Percentiles rank a stretch among this genome's conserved stretches.
phyloP scores from a whole-genome alignment of 2,113 vertebrate species.

The Lepidothrix coronata region DNA sequence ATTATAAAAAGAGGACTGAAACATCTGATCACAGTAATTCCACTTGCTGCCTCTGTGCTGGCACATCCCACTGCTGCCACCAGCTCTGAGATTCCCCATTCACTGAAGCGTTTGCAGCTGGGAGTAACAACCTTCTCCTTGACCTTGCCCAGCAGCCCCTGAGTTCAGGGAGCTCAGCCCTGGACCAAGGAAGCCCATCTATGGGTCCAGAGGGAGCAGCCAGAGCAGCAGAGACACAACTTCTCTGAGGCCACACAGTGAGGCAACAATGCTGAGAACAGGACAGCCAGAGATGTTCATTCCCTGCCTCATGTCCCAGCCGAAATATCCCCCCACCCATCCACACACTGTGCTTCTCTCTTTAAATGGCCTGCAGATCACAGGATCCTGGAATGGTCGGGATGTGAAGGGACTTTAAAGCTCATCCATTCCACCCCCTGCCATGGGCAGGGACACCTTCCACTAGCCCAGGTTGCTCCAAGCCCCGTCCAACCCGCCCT shows the following conservation, averaged over 20 bases:
- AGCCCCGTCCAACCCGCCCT: not conserved
- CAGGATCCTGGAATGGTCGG: not conserved
- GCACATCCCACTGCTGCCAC: not conserved
- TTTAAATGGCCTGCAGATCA: not conserved
- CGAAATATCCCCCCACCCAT: not conserved
- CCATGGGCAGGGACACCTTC: not conserved
- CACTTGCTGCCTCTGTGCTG: not conserved
- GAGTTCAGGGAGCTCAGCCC: not conserved
- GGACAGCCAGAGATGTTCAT: not conserved
- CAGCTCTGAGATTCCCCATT: not conserved
- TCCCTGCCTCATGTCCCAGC: not conserved
- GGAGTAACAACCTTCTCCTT: not conserved
- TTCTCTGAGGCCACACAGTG: fast-evolving
- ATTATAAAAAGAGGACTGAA: not conserved
- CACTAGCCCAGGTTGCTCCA: not conserved
- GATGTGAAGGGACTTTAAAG: not conserved
- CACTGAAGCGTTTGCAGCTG: not conserved
- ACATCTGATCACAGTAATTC: not conserved
- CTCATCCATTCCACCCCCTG: fast-evolving
- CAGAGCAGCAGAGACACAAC: not conserved
- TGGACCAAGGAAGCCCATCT: not conserved
- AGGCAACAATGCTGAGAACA: fast-evolving
- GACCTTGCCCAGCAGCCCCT: not conserved
- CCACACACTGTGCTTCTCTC: not conserved
- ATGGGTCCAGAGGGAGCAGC: fast-evolving